Percentiles rank a stretch among this genome's conserved stretches.
These are phyloP conservation scores for Ischnura elegans DNA, from an alignment of 2,888 invertebrate species.

Conservation along the genomic window DNA sequence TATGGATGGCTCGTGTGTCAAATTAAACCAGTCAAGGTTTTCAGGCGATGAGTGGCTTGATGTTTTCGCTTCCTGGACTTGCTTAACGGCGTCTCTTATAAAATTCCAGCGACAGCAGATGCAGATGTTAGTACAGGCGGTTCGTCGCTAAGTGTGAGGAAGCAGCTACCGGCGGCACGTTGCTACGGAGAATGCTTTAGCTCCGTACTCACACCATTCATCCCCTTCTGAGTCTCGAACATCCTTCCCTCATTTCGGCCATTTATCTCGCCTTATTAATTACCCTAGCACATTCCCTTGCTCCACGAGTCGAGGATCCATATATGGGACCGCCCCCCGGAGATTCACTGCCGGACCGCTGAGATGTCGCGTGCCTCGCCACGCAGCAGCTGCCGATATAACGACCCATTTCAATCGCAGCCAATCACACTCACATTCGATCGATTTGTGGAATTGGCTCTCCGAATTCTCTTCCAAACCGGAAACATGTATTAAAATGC, in stretches of 20 bases:
- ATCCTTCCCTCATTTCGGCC: not conserved
- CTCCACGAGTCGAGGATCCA: not conserved
- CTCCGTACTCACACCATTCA: not conserved
- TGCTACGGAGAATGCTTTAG: no score
- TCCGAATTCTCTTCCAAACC: no score
- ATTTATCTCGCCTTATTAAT: slow-evolving; percentile 24
- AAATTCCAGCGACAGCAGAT: not conserved
- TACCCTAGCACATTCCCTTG: not conserved
- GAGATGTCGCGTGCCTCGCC: not conserved
- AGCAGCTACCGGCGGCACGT: no score
- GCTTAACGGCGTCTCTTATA: not conserved
- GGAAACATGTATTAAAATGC: no score
- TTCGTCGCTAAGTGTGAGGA: no score
- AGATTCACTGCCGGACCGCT: not conserved
- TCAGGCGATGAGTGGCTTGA: not conserved
- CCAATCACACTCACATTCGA: no score
- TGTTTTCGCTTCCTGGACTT: not conserved
- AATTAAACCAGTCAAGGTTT: not conserved
- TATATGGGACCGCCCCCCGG: not conserved
- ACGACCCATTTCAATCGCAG: no score
- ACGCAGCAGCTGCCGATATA: no score
- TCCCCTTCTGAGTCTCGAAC: not conserved
- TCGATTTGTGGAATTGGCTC: no score
- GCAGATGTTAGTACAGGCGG: no score
- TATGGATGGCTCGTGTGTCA: not conserved